Conservation (phyloP, 2,797 vertebrate genomes). For the Halcyon smyrnensis region DNA sequence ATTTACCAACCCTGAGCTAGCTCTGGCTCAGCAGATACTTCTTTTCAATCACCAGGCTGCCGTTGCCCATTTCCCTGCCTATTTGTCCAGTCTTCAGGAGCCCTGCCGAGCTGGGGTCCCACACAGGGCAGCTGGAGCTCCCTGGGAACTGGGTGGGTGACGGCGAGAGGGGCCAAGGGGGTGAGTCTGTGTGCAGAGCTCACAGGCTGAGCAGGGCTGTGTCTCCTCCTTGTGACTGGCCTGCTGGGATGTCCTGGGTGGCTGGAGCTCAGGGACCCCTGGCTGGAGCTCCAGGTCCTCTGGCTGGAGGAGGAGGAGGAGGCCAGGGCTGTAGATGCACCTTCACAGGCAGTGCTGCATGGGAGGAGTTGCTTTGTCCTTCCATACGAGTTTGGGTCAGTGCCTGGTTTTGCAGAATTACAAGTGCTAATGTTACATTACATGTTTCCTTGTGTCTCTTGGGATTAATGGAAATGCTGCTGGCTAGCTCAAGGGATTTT, state of each 20-base stretch:
- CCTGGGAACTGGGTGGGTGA: neutral
- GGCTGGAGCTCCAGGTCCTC: neutral
- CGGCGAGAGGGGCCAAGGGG: neutral
- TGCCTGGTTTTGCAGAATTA: neutral
- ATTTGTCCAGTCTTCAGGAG: accelerated
- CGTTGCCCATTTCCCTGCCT: accelerated
- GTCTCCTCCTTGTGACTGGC: neutral
- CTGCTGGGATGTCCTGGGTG: accelerated
- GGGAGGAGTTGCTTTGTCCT: neutral
- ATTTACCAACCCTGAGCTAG: neutral
- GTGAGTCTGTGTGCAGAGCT: accelerated
- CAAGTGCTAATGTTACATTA: neutral
- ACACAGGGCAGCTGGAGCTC: accelerated
- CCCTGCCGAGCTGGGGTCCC: accelerated
- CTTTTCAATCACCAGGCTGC: neutral
- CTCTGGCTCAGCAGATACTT: accelerated
- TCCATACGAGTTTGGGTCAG: neutral
- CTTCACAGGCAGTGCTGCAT: accelerated
- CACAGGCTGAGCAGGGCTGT: neutral
- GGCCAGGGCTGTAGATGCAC: neutral
- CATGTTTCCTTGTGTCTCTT: neutral
- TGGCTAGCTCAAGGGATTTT: neutral
- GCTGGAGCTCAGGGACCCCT: neutral
- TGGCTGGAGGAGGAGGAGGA: neutral
- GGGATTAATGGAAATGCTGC: neutral